phyloP scores from a whole-genome alignment of 2,888 invertebrate genomes.

The Stomorhina lunata region DNA sequence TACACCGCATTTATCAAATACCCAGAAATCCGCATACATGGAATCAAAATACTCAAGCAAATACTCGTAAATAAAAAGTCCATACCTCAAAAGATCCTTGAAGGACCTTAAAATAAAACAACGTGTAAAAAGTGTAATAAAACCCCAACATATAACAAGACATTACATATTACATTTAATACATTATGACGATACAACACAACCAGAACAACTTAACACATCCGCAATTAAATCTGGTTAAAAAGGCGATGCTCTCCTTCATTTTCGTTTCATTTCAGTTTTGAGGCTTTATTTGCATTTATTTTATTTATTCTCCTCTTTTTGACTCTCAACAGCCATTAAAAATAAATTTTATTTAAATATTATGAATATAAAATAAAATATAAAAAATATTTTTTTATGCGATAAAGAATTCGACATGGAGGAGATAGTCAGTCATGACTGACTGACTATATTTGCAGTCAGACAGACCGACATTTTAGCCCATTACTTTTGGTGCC shows the following conservation, averaged over 20 bases:
- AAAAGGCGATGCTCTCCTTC: slow-evolving; percentile 24
- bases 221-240: slow-evolving; percentile 61
- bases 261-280: slow-evolving; percentile 1
- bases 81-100: slow-evolving; percentile 30
- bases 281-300: neutral
- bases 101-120: slow-evolving; percentile 47
- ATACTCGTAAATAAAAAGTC: slow-evolving; percentile 21
- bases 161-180: slow-evolving; percentile 21
- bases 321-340: slow-evolving; percentile 17
- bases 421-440: neutral
- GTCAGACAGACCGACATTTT: slow-evolving; percentile 3
- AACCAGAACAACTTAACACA: slow-evolving; percentile 38
- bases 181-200: slow-evolving; percentile 5
- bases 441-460: too few species aligned
- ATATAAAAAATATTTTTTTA: slow-evolving; percentile 18
- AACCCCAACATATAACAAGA: neutral
- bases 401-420: slow-evolving; percentile 44
- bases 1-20: slow-evolving; percentile 3
- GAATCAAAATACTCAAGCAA: neutral
- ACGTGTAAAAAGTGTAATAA: neutral
- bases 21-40: neutral
- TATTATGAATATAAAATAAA: slow-evolving; percentile 56
- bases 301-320: neutral
- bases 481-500: slow-evolving; percentile 43
- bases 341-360: slow-evolving; percentile 55